Evolutionary conservation across 2,888 invertebrate species (phyloP).

Genomic region (Pheosia gnoma): DNA sequence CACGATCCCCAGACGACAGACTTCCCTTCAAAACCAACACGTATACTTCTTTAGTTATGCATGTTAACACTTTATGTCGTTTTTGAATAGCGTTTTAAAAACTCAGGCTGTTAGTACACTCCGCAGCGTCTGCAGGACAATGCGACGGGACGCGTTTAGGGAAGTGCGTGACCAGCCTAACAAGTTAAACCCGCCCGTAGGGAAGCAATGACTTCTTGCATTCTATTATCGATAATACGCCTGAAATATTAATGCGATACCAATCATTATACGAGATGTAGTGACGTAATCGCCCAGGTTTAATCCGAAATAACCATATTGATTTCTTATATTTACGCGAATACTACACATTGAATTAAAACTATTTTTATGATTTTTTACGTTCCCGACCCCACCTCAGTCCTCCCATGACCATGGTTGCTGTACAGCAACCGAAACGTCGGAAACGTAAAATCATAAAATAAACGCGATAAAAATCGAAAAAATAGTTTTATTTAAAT

Average conservation of each 20-base stretch:
- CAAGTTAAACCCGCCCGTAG: constrained; percentile 46
- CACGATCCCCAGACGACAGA: not conserved
- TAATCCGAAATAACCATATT: not conserved
- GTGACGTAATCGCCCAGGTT: not conserved
- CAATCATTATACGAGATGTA: not conserved
- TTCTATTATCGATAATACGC: constrained; percentile 22
- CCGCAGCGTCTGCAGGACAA: constrained; percentile 61
- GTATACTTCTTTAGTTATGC: constrained; percentile 14
- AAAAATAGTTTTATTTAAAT: too few relatives aligned
- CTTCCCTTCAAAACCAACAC: not conserved
- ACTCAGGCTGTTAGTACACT: constrained; percentile 38
- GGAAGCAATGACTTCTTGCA: constrained; percentile 16
- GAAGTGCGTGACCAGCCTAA: constrained; percentile 78
- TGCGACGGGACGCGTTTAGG: constrained; percentile 72
- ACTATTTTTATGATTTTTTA: too few relatives aligned
- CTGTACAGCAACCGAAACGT: too few relatives aligned
- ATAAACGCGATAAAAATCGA: too few relatives aligned
- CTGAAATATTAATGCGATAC: too few relatives aligned
- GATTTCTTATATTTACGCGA: too few relatives aligned
- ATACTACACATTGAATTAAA: too few relatives aligned
- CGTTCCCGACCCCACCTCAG: too few relatives aligned
- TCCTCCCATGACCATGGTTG: too few relatives aligned
- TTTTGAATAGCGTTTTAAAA: constrained; percentile 43
- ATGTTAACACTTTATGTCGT: constrained; percentile 31
- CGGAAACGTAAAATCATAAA: too few relatives aligned